A percentile compares a stretch with the other conserved stretches of the same genome.
These are phyloP conservation scores for Epicampocera succincta DNA, from an alignment of 2,888 invertebrate genomes.

Conservation along the genomic window DNA sequence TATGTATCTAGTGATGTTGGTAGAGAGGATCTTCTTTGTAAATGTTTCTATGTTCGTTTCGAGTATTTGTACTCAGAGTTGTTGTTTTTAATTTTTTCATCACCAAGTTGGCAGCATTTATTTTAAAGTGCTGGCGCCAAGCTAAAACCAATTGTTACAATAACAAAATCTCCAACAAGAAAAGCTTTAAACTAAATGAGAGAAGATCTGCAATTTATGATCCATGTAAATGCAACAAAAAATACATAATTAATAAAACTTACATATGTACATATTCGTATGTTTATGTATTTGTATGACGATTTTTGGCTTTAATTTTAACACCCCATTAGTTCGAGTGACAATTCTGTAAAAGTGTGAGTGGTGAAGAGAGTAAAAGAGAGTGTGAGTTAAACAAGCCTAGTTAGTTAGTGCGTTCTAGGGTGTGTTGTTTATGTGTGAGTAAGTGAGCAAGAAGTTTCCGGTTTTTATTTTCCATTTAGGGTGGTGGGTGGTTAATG, in stretches of 20 bases:
- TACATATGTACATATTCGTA: too few relatives aligned
- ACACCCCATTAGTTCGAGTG: constrained; percentile 16
- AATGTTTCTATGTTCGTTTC: too few relatives aligned
- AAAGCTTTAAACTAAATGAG: background rate
- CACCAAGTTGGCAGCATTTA: constrained; percentile 7
- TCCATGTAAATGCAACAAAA: background rate
- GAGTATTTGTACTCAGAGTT: background rate
- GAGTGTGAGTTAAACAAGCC: constrained; percentile 44
- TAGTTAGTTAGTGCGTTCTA: constrained; percentile 13
- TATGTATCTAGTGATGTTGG: too few relatives aligned
- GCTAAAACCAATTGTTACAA: background rate
- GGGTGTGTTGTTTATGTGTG: constrained; percentile 19
- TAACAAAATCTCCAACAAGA: background rate
- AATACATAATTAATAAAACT: constrained; percentile 16
- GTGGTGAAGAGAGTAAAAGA: constrained; percentile 7
- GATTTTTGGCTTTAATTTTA: constrained; percentile 7
- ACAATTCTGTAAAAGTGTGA: background rate
- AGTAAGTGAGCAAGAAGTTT: constrained; percentile 64
- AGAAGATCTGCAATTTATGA: constrained; percentile 23
- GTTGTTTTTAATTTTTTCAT: constrained; percentile 8
- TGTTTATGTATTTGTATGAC: background rate
- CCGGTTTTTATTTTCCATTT: constrained; percentile 61
- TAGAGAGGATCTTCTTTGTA: too few relatives aligned
- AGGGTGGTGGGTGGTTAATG: constrained; percentile 62
- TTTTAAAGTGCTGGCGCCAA: constrained; percentile 45